Base-by-base conservation (phyloP, 1,140 invertebrate species). In the Cardiocondyla obscurior region DNA sequence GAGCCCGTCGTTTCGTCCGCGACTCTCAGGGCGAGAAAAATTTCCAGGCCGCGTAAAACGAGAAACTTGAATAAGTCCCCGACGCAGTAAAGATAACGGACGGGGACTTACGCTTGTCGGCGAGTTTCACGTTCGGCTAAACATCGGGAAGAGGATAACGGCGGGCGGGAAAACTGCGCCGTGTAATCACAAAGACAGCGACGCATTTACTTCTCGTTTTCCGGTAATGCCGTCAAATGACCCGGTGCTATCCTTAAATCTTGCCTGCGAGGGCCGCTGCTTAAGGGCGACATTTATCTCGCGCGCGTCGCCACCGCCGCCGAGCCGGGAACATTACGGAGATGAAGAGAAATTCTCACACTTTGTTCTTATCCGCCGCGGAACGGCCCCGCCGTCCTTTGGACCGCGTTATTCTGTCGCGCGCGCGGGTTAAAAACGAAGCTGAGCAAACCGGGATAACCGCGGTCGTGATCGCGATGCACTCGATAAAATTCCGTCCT, bases 251-350 rank as follows among this genome's bases (percentile, higher is more conserved):
- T 85, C 69, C 81, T 81, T 79, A 82, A 81, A 88, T 88, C 86
- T 88, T 49, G 25, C 49, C 79, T 65, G 51, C 74, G 67, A 88
- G 86, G 85, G 62, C 81, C 33, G 73, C 81, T 88, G 81, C 83
- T 88, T 88, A 81, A 88, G 83, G 73, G 85, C 55, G 81, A 81
- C 87, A 88, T 88, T 90, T 91, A 91, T 91, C 90, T 89, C 79
- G 49, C 44, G 69, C 74, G 22, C 79, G 74, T 89, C 79, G 16
- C 76, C 67, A 79, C 46, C 81, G 81, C 49, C 64, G 39, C 46
- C 74, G 74, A 57, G 82, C 74, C 79, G 70, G 70, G 55, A 57
- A 73, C 58, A 79, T 83, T 84, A 81, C 77, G 57, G 73, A 82
- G 88, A 86, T 81, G 84, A 88, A 81, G 51, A 88, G 81, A 88